Conservation (phyloP, 2,797 vertebrate species). For the Macrochelys suwanniensis region DNA sequence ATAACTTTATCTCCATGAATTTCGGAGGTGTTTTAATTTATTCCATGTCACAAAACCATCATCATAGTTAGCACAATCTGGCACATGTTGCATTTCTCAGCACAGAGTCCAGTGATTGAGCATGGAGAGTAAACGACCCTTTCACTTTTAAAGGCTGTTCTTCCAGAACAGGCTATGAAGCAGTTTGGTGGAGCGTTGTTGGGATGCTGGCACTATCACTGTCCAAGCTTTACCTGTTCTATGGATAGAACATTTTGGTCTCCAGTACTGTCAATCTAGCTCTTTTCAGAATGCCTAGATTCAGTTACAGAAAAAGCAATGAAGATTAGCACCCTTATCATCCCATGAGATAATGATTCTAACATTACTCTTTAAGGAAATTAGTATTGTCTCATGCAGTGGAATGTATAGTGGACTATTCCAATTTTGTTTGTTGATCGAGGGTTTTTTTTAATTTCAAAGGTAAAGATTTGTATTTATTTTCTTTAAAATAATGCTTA, state of each 20-base stretch:
- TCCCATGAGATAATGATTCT: slow-evolving; percentile 8
- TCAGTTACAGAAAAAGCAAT: not conserved
- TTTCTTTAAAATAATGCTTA: slow-evolving; percentile 23
- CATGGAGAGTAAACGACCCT: not conserved
- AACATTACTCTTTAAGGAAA: slow-evolving; percentile 41
- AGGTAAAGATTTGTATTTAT: not conserved
- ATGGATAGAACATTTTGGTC: not conserved
- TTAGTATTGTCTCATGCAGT: slow-evolving; percentile 20
- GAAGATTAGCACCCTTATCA: not conserved
- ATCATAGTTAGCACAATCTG: not conserved
- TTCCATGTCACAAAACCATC: not conserved
- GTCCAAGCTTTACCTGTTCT: not conserved
- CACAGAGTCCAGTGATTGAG: not conserved
- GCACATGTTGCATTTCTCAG: not conserved
- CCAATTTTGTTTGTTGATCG: not conserved
- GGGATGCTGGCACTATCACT: not conserved
- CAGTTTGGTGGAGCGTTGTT: not conserved
- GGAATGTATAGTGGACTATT: slow-evolving; percentile 34
- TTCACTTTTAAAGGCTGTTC: not conserved
- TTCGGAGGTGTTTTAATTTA: not conserved
- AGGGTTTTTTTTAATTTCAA: not conserved
- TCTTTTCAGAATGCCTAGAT: slow-evolving; percentile 2
- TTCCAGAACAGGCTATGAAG: not conserved
- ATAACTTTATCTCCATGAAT: not conserved
- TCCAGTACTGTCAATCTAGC: not conserved